Base-by-base conservation (phyloP, 2,113 vertebrate species). In the Larimichthys polyactis region DNA sequence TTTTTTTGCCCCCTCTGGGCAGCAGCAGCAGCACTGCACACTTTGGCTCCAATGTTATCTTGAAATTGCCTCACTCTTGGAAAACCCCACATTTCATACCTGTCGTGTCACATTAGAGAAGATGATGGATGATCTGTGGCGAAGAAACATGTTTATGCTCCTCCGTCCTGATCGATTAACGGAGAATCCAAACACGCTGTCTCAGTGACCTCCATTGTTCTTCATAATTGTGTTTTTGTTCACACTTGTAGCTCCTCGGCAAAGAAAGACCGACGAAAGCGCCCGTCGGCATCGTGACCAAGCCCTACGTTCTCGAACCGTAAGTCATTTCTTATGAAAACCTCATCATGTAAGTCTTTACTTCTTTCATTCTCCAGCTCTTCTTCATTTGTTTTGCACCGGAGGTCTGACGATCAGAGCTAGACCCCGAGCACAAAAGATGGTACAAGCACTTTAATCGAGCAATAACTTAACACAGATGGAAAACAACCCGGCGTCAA, bases 251-350 rank as follows among this genome's bases (percentile, higher is more conserved):
- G 94, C 57, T 91, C 16, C 3, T 80, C 1, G 1, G 76, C 2
- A 29, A 17, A 11, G 62, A 32, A 4, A 70, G 11, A 65, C 36
- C 43, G 16, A 17, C 62, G 0, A 75, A 63, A 36, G 46, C 52
- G 16, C 8, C 79, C 0, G 12, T 0, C 24, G 0, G 1, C 49
- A 14, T 89, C 11, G 66, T 94, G 69, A 85, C 71, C 54, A 96
- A 95, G 54, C 94, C 95, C 3, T 95, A 94, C 43, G 91, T 96
- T 2, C 9, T 96, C 58, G n/a, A 80, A 80, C 80, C 87, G 95
- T 95, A 68, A 91, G 91, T 91, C 10, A 0, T 14, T 4, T n/a
- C 20, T 2, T 27, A 22, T 51, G 54, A 71, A 24, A 10, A 48
- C 20, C 9, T 43, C 32, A 5, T 40, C 17, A 44, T 15, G 16